These are phyloP conservation scores for Ypsolopha sequella DNA, from an alignment of 2,888 invertebrate species.

Conservation along the genomic window DNA sequence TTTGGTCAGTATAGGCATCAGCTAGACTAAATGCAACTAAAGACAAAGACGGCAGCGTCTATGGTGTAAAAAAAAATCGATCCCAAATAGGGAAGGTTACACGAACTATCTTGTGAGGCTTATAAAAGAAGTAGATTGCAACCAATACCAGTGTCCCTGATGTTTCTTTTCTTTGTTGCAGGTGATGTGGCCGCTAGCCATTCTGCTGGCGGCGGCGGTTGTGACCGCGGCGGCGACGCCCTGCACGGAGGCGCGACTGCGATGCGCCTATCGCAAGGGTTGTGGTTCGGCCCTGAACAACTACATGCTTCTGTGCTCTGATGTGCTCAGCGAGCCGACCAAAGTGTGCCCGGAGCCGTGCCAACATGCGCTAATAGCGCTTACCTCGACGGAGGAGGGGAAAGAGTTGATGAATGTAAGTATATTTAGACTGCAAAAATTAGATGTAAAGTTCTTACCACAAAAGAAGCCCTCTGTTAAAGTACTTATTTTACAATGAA, in stretches of 20 bases:
- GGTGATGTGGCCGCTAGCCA: conserved; percentile 55
- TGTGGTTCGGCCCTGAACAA: conserved; percentile 83
- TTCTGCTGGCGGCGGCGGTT: conserved; percentile 31
- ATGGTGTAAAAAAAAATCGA: too few species aligned
- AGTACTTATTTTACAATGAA: too few species aligned
- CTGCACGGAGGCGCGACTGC: conserved; percentile 78
- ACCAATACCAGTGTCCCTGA: too few species aligned
- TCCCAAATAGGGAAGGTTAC: too few species aligned
- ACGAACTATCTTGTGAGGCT: too few species aligned
- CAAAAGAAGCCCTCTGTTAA: too few species aligned
- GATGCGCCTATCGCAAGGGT: conserved; percentile 81
- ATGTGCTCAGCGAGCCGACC: conserved; percentile 72
- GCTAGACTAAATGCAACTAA: too few species aligned
- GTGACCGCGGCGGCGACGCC: conserved; percentile 39
- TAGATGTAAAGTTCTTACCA: too few species aligned
- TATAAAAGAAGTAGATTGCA: too few species aligned
- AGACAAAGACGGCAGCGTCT: too few species aligned
- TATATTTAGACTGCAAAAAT: conserved; percentile 10
- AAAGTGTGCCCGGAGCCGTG: conserved; percentile 78
- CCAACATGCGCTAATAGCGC: conserved; percentile 81
- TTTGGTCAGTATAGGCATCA: too few species aligned
- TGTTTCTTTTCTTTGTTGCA: conserved; percentile 12
- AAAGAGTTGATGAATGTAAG: conserved; percentile 82
- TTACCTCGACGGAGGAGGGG: conserved; percentile 84
- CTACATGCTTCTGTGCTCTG: conserved; percentile 80